Conservation (phyloP, 2,797 vertebrate species). For the Acrocephalus scirpaceus region DNA sequence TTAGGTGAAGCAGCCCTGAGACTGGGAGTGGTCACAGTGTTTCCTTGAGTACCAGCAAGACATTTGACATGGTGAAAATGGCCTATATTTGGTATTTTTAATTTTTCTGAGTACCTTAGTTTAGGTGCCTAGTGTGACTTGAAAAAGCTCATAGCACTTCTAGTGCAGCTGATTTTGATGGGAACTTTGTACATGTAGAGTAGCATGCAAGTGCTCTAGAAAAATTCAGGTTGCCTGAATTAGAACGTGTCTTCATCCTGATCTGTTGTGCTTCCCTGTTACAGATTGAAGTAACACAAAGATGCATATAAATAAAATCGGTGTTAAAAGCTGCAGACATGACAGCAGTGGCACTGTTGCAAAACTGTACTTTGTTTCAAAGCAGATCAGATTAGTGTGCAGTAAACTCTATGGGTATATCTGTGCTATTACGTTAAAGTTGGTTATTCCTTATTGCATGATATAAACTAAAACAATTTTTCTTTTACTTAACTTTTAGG, state of each 20-base stretch:
- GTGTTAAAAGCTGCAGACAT: neutral
- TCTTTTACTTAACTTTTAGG: conserved; percentile 80
- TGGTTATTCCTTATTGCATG: neutral
- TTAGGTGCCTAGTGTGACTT: neutral
- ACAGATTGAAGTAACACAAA: neutral
- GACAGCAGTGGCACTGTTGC: neutral
- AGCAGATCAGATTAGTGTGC: neutral
- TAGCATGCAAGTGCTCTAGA: neutral
- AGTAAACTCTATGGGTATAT: neutral
- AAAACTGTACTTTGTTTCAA: neutral
- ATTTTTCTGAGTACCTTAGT: neutral
- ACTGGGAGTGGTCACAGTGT: neutral
- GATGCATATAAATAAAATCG: neutral
- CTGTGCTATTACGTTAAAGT: neutral
- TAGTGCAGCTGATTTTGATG: neutral
- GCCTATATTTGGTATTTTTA: neutral
- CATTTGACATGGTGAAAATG: neutral
- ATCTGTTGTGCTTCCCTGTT: neutral
- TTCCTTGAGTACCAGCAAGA: neutral
- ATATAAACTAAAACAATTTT: neutral
- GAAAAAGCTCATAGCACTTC: neutral
- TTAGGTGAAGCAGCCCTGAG: neutral
- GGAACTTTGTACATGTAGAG: neutral
- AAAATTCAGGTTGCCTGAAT: neutral
- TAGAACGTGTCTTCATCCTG: neutral